A percentile compares a stretch with the other conserved stretches of the same genome.
phyloP scores from a whole-genome alignment of 92 coral and sea anemone species.

The Umimayanthus kanabou region DNA sequence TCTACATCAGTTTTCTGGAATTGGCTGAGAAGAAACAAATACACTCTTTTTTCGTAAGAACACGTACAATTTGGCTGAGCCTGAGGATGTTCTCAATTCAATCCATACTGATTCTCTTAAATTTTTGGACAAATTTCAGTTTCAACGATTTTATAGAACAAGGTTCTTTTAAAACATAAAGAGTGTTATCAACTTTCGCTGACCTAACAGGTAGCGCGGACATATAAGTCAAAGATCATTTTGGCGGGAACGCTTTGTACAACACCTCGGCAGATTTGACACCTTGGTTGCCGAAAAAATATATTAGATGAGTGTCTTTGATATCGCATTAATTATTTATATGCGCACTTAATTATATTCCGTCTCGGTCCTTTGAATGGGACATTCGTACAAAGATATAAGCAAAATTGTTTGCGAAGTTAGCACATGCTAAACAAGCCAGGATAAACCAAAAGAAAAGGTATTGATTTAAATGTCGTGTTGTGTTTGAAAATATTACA shows the following conservation, averaged over 20 bases:
- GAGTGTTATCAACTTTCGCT: too few relatives aligned
- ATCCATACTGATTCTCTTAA: too few relatives aligned
- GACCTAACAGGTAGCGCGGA: neutral
- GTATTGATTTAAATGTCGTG: neutral
- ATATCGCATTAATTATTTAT: too few relatives aligned
- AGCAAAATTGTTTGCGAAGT: neutral
- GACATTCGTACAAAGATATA: neutral
- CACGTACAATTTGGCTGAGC: too few relatives aligned
- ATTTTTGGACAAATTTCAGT: too few relatives aligned
- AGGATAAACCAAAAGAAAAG: neutral
- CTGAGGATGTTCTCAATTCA: too few relatives aligned
- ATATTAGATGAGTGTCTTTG: neutral
- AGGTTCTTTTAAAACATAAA: too few relatives aligned
- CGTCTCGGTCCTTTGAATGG: neutral
- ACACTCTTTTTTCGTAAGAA: too few relatives aligned
- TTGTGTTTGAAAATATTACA: neutral
- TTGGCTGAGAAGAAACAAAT: neutral
- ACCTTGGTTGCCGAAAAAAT: too few relatives aligned
- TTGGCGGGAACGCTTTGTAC: neutral
- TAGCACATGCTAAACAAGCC: neutral
- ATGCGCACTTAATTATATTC: too few relatives aligned
- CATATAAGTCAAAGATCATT: neutral
- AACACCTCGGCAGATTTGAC: neutral
- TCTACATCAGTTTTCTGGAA: neutral
- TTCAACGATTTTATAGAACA: too few relatives aligned